Percentiles rank a stretch among this genome's conserved stretches.
These are phyloP conservation scores for Engystomops pustulosus DNA, from an alignment of 2,113 vertebrate species.

Conservation along the genomic window DNA sequence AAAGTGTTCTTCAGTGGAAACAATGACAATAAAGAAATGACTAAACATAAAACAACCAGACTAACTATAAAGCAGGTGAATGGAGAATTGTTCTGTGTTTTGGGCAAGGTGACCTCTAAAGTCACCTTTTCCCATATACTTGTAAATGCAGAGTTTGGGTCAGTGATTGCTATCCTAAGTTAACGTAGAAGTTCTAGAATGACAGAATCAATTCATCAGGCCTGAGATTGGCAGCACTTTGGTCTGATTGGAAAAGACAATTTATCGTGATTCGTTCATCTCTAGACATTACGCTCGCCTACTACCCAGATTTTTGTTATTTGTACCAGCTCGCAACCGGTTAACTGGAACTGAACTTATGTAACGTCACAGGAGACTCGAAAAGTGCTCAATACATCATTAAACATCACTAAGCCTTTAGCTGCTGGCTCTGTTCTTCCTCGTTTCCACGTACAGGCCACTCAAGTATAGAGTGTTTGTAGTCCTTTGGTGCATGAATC, in stretches of 20 bases:
- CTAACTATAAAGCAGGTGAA: neutral
- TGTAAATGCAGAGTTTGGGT: neutral
- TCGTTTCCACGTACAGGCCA: slow-evolving; percentile 8
- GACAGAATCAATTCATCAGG: neutral
- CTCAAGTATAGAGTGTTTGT: slow-evolving; percentile 20
- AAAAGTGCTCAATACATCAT: slow-evolving; percentile 54
- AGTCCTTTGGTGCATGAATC: slow-evolving; percentile 11
- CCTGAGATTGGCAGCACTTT: neutral
- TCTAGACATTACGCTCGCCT: neutral
- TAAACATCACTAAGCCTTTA: slow-evolving; percentile 50
- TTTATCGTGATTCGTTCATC: neutral
- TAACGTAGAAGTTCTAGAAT: neutral
- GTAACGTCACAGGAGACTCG: slow-evolving; percentile 54
- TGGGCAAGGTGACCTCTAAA: neutral
- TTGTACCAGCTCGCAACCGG: neutral
- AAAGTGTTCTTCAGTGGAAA: neutral
- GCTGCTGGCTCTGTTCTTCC: slow-evolving; percentile 33
- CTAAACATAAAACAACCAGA: neutral
- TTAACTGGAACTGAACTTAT: slow-evolving; percentile 37
- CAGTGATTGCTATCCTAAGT: neutral
- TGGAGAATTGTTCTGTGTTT: neutral
- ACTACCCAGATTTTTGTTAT: neutral
- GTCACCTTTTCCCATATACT: neutral
- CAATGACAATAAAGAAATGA: neutral
- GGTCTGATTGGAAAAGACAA: neutral